Conservation (phyloP, 2,113 vertebrate genomes). For the Corapipo altera region DNA sequence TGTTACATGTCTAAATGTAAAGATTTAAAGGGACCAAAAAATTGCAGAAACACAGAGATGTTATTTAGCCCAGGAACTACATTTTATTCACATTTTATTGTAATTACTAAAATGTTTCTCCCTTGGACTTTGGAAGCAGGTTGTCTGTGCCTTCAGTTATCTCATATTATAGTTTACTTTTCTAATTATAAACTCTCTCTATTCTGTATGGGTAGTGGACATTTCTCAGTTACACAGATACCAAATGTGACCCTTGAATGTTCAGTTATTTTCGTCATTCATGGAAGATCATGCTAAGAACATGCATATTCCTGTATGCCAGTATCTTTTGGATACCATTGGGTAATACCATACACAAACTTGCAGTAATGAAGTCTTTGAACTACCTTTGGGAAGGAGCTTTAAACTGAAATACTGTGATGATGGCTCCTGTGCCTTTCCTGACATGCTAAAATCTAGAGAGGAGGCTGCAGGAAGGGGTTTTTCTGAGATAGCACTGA, state of each 20-base stretch:
- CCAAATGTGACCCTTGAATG: not conserved
- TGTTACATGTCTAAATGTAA: not conserved
- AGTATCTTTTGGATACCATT: not conserved
- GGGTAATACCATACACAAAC: not conserved
- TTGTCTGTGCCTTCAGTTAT: not conserved
- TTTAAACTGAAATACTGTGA: not conserved
- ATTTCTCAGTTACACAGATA: not conserved
- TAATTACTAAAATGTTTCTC: not conserved
- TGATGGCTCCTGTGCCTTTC: not conserved
- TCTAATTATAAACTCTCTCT: not conserved
- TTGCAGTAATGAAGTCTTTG: not conserved
- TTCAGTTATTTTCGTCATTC: not conserved
- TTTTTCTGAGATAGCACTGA: not conserved
- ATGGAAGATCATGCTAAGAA: not conserved
- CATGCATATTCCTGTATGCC: not conserved
- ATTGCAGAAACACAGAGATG: not conserved
- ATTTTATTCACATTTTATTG: not conserved
- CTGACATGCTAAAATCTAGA: not conserved
- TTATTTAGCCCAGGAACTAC: not conserved
- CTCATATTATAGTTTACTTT: not conserved
- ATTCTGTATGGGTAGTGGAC: not conserved
- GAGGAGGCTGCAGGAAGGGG: not conserved
- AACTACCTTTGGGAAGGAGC: not conserved
- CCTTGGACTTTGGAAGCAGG: not conserved
- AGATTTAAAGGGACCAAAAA: not conserved